Evolutionary conservation across 2,113 vertebrate species (phyloP).

Genomic region (Anthoscopus minutus): DNA sequence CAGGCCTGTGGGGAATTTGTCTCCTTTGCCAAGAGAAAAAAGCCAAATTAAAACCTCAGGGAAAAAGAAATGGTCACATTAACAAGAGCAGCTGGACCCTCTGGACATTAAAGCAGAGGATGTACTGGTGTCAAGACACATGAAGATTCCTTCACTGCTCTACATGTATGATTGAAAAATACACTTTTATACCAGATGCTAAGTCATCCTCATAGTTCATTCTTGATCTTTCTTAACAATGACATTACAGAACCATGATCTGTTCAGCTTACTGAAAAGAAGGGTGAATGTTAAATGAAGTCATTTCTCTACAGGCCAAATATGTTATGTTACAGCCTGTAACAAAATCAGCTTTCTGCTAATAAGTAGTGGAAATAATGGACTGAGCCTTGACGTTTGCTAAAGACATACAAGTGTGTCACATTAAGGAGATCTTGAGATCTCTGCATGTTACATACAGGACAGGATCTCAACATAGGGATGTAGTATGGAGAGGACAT

Average conservation of each 20-base stretch:
- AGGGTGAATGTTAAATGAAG: background rate
- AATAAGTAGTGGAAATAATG: background rate
- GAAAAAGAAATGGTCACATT: rapidly evolving
- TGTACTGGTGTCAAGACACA: background rate
- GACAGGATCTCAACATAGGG: background rate
- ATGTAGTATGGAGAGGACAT: background rate
- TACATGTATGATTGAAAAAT: background rate
- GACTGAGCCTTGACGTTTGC: background rate
- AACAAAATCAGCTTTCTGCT: background rate
- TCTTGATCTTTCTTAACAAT: background rate
- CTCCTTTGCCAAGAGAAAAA: background rate
- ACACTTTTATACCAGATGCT: background rate
- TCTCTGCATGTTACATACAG: background rate
- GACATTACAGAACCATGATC: background rate
- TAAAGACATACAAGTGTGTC: background rate
- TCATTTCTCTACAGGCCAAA: background rate
- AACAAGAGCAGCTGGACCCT: background rate
- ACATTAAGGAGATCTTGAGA: background rate
- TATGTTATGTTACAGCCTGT: background rate
- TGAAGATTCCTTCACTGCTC: background rate
- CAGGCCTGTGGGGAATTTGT: background rate
- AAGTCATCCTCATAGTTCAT: background rate
- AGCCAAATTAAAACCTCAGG: background rate
- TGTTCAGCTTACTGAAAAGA: background rate
- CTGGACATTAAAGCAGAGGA: background rate